Conservation (phyloP, 2,113 vertebrate species). For the Albula glossodonta region DNA sequence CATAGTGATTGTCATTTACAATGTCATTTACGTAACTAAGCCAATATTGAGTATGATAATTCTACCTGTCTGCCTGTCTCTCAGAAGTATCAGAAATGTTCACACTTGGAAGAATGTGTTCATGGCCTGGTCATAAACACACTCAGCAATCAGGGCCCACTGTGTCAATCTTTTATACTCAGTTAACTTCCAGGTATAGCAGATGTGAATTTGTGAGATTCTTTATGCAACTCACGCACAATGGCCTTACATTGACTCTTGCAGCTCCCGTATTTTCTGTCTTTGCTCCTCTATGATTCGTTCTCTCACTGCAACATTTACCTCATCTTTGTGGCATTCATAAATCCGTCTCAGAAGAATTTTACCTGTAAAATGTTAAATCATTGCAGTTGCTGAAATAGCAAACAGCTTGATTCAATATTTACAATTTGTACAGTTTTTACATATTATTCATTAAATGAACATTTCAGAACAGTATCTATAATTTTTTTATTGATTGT, state of each 20-base stretch:
- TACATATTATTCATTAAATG: no score
- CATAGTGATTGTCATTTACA: not conserved
- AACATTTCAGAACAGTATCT: no score
- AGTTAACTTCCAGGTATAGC: not conserved
- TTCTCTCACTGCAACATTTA: constrained; percentile 66
- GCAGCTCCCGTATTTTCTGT: constrained; percentile 50
- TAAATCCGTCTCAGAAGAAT: constrained; percentile 62
- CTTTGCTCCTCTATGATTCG: constrained; percentile 62
- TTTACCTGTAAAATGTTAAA: constrained; percentile 36
- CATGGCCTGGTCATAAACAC: not conserved
- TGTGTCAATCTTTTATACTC: no score
- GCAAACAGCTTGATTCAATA: not conserved
- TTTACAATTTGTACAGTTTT: no score
- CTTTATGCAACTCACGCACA: no score
- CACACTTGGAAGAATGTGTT: not conserved
- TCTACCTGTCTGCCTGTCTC: not conserved
- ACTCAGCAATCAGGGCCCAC: no score
- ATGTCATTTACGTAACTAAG: not conserved
- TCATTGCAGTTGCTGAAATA: not conserved
- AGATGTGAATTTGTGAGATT: not conserved
- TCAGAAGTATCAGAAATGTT: not conserved
- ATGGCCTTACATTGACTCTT: constrained; percentile 60
- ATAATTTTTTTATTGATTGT: no score
- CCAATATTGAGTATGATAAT: not conserved
- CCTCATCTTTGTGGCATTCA: constrained; percentile 61